phyloP scores from a whole-genome alignment of 2,113 vertebrate genomes.

The Gnathochromis pfefferi region DNA sequence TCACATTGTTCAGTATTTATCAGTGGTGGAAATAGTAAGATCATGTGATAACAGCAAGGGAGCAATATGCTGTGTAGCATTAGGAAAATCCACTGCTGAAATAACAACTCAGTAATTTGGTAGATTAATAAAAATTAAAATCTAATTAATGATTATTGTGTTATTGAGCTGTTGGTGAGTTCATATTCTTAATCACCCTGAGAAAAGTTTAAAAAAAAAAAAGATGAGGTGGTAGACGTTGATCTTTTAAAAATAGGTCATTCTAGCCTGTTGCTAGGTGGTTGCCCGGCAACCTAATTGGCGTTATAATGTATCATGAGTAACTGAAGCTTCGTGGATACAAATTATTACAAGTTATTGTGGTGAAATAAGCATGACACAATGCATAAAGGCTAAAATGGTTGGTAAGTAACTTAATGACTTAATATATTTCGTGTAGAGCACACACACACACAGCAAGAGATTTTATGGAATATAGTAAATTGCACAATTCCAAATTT shows the following conservation, averaged over 20 bases:
- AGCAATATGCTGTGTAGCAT: neutral
- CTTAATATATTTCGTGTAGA: neutral
- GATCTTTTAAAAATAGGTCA: neutral
- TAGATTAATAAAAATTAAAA: neutral
- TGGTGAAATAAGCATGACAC: neutral
- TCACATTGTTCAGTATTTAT: conserved; percentile 13
- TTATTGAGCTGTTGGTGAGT: neutral
- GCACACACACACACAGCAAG: neutral
- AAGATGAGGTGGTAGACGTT: neutral
- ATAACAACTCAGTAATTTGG: neutral
- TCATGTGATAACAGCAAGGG: neutral
- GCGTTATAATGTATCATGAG: neutral
- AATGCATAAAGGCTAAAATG: neutral
- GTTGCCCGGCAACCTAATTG: neutral
- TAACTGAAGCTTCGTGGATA: neutral
- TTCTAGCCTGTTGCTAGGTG: neutral
- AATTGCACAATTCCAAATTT: neutral
- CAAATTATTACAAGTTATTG: neutral
- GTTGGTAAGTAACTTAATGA: neutral
- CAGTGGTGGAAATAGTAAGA: conserved; percentile 15
- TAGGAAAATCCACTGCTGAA: neutral
- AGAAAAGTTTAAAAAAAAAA: accelerated
- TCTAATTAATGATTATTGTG: neutral
- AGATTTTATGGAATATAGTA: neutral
- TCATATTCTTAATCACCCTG: neutral